Evolutionary conservation across 2,797 vertebrate genomes (phyloP).

Genomic region (Eleutherodactylus coqui): DNA sequence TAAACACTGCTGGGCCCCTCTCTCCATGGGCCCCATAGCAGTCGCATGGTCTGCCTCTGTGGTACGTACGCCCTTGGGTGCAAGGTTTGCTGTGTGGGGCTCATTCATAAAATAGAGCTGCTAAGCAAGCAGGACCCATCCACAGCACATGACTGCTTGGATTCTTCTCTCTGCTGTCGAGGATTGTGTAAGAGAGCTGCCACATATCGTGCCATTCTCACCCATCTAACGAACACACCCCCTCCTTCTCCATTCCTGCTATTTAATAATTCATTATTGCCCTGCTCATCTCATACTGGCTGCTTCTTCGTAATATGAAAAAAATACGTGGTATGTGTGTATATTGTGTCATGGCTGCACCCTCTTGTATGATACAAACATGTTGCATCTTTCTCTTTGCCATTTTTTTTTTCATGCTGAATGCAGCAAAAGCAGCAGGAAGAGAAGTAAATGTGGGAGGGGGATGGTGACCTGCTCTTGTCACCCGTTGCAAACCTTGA

Average conservation of each 20-base stretch:
- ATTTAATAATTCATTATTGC: conserved; percentile 55
- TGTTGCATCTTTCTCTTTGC: conserved; percentile 52
- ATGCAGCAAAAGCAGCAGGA: conserved; percentile 31
- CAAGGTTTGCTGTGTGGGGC: conserved; percentile 38
- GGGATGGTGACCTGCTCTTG: conserved; percentile 23
- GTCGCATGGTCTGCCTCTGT: too few species aligned
- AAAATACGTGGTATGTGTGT: neutral
- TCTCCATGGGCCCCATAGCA: too few species aligned
- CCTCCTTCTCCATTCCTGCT: conserved; percentile 38
- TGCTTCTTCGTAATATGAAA: neutral
- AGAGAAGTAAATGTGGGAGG: conserved; percentile 29
- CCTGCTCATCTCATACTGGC: conserved; percentile 32
- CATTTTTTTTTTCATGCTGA: conserved; percentile 25
- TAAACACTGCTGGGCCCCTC: too few species aligned
- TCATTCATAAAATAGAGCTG: conserved; percentile 50
- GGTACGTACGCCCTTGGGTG: too few species aligned
- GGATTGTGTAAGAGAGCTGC: conserved; percentile 9
- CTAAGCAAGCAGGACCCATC: too few species aligned
- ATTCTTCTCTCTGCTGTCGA: conserved; percentile 24
- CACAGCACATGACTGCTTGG: conserved; percentile 29
- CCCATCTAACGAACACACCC: conserved; percentile 37
- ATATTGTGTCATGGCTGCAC: conserved; percentile 13
- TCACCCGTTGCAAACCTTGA: neutral
- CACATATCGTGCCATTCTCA: neutral
- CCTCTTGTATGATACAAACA: conserved; percentile 43